phyloP scores from a whole-genome alignment of 2,888 invertebrate genomes.

The Cerceris rybyensis region DNA sequence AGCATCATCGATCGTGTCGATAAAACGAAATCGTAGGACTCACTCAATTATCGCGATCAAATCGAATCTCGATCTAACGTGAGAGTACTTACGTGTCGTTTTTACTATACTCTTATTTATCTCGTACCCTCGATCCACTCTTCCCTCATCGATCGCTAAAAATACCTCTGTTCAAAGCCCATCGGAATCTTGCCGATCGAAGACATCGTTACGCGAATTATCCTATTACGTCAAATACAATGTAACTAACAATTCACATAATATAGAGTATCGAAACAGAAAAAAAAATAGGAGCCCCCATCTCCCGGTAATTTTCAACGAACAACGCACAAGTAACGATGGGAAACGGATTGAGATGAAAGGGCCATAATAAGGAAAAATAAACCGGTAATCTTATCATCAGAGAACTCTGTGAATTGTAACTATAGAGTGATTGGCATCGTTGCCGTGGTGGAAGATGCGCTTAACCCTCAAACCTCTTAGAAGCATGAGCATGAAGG shows the following conservation, averaged over 20 bases:
- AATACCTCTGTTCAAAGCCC: too few species aligned
- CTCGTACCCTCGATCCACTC: too few species aligned
- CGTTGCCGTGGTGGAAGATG: constrained; percentile 16
- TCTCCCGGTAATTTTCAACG: background rate
- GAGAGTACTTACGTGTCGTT: too few species aligned
- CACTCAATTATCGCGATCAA: constrained; percentile 25
- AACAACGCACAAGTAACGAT: background rate
- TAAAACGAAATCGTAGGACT: constrained; percentile 47
- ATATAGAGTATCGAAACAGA: background rate
- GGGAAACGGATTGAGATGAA: too few species aligned
- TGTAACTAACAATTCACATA: background rate
- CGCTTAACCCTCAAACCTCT: constrained; percentile 58
- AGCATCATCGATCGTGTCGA: constrained; percentile 36
- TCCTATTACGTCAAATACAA: constrained; percentile 1
- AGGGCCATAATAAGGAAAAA: constrained; percentile 28
- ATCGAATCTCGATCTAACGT: too few species aligned
- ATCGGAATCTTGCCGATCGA: too few species aligned
- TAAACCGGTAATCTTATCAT: constrained; percentile 20
- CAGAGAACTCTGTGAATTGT: constrained; percentile 16
- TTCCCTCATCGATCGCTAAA: too few species aligned
- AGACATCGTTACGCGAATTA: too few species aligned
- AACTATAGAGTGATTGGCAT: constrained; percentile 17
- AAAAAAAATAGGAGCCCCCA: background rate
- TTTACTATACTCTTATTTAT: too few species aligned
- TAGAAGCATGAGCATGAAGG: constrained; percentile 34